Conservation (phyloP, 2,113 vertebrate genomes). For the Chrysochloris asiatica region DNA sequence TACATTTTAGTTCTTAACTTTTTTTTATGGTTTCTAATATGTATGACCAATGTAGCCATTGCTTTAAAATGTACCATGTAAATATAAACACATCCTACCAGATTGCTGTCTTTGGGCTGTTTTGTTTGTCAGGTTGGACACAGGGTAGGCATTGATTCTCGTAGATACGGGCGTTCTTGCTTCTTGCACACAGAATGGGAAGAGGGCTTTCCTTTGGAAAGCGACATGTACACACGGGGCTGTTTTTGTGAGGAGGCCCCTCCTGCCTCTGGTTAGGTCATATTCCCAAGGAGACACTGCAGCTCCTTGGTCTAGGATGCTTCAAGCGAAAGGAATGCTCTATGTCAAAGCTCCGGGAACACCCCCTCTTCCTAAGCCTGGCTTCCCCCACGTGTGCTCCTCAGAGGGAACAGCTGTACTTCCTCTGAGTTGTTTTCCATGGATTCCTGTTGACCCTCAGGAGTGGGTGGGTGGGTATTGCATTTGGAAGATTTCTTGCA, state of each 20-base stretch:
- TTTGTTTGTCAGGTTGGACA: conserved; percentile 48
- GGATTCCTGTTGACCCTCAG: background rate
- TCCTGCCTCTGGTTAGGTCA: conserved; percentile 50
- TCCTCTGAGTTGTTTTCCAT: conserved; percentile 58
- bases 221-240: background rate
- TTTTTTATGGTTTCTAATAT: conserved; percentile 97
- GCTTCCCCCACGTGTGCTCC: conserved; percentile 5
- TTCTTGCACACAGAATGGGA: background rate
- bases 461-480: background rate
- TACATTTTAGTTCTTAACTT: conserved; percentile 96
- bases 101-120: conserved; percentile 53
- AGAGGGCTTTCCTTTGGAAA: background rate
- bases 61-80: conserved; percentile 94
- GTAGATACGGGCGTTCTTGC: too few relatives aligned
- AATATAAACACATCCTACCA: conserved; percentile 92
- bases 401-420: conserved; percentile 63
- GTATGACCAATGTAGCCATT: conserved; percentile 95
- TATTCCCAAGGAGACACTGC: conserved; percentile 35
- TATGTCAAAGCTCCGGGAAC: conserved; percentile 23
- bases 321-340: conserved; percentile 68
- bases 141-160: background rate
- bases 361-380: conserved; percentile 30
- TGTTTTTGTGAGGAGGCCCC: conserved; percentile 47
- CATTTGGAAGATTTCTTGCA: conserved; percentile 36
- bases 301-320: conserved; percentile 28